A percentile compares a stretch with the other conserved stretches of the same genome.
Conservation (phyloP, 2,888 invertebrate genomes). For the Mythimna vitellina region DNA sequence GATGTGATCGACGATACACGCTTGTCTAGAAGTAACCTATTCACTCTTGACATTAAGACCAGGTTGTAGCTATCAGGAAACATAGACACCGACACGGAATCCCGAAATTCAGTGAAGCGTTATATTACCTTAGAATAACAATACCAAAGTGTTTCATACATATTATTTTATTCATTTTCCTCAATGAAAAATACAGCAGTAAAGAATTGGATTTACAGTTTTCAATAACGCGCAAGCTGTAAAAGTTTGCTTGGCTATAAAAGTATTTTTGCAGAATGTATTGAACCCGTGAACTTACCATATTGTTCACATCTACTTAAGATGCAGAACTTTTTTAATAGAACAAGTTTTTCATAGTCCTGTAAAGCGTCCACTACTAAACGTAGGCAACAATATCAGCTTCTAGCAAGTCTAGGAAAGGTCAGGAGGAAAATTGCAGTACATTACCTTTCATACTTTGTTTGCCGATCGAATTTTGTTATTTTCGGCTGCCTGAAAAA, state of each 20-base stretch:
- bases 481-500: not conserved
- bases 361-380: slow-evolving; percentile 11
- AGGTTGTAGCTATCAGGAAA: too few species aligned
- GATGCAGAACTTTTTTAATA: slow-evolving; percentile 28
- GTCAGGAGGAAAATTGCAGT: not conserved
- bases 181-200: slow-evolving; percentile 13
- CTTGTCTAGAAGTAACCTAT: too few species aligned
- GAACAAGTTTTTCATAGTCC: slow-evolving; percentile 14
- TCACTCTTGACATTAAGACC: too few species aligned
- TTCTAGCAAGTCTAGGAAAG: slow-evolving; percentile 2
- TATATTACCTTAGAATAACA: too few species aligned
- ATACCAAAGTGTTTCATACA: not conserved
- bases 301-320: slow-evolving; percentile 17
- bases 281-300: slow-evolving; percentile 22
- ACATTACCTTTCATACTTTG: slow-evolving; percentile 4
- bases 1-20: too few species aligned
- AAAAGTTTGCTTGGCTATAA: slow-evolving; percentile 15
- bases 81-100: too few species aligned
- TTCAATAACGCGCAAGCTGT: slow-evolving; percentile 29
- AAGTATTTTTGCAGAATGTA: slow-evolving; percentile 36
- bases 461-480: not conserved
- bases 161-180: slow-evolving; percentile 11
- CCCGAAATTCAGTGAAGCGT: too few species aligned
- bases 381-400: slow-evolving; percentile 11
- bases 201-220: slow-evolving; percentile 37